Conservation (phyloP, 2,113 vertebrate species). For the Nipponia nippon region DNA sequence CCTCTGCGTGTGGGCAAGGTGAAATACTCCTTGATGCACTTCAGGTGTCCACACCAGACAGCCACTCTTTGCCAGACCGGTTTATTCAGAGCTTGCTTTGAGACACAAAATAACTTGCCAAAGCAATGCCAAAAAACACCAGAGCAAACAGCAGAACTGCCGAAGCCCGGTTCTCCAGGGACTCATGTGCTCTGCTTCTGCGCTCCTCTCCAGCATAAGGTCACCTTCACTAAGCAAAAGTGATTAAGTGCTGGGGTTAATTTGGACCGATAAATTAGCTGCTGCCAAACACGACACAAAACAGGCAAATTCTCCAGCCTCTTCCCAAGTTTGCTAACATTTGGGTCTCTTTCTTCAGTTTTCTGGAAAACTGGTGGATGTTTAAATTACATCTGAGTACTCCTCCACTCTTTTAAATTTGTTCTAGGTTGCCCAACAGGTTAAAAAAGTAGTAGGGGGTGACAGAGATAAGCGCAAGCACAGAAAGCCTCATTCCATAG, state of each 20-base stretch:
- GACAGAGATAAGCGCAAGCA: background rate
- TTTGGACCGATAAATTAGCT: background rate
- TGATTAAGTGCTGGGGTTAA: background rate
- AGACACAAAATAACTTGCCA: background rate
- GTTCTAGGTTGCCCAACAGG: background rate
- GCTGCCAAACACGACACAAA: background rate
- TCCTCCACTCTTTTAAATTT: background rate
- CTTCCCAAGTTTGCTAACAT: background rate
- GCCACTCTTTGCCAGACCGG: rapidly evolving
- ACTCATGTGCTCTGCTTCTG: background rate
- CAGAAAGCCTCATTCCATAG: background rate
- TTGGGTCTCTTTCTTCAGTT: background rate
- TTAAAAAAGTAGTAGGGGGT: background rate
- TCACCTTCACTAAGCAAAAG: background rate
- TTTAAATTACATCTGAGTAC: background rate
- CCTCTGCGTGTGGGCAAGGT: background rate
- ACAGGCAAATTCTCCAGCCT: background rate
- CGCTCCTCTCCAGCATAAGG: background rate
- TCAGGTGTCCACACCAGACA: background rate
- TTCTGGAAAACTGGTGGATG: background rate
- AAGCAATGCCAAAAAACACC: background rate
- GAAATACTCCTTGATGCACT: background rate
- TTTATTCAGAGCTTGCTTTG: background rate
- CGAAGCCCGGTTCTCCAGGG: background rate
- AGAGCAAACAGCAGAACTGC: background rate